These are phyloP conservation scores for honey bee (Apis mellifera) DNA, from an alignment of 1,140 invertebrate species.

Conservation along the genomic window DNA sequence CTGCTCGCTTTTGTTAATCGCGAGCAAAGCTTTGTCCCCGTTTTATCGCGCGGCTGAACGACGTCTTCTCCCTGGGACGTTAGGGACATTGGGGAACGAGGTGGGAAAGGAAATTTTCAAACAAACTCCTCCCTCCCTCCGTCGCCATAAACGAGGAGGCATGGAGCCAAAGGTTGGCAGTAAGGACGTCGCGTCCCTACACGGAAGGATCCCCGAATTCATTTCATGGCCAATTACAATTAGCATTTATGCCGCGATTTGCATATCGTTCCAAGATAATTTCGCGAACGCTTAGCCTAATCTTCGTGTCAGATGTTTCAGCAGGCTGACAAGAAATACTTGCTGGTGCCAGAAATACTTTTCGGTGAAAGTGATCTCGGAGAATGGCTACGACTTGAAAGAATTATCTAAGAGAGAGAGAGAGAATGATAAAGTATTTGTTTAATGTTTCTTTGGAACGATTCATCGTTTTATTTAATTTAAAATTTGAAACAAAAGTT, in stretches of 20 bases:
- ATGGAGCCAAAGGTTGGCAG: conserved; percentile 46
- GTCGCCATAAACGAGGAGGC: conserved; percentile 38
- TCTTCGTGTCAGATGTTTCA: conserved; percentile 60
- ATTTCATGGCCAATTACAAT: conserved; percentile 71
- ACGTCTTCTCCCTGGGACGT: neutral
- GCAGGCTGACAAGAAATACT: conserved; percentile 28
- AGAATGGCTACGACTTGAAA: neutral
- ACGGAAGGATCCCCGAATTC: conserved; percentile 63
- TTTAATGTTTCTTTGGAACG: too few species aligned
- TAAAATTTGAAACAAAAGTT: too few species aligned
- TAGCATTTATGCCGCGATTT: conserved; percentile 71
- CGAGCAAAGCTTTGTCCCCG: conserved; percentile 18
- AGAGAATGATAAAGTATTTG: too few species aligned
- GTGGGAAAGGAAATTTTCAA: conserved; percentile 46
- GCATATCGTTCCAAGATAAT: conserved; percentile 69
- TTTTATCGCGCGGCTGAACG: conserved; percentile 25
- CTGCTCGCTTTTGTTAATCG: conserved; percentile 20
- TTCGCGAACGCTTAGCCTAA: conserved; percentile 66
- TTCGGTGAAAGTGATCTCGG: conserved; percentile 4
- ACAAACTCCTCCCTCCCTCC: conserved; percentile 16
- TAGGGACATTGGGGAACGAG: neutral
- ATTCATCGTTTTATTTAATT: too few species aligned
- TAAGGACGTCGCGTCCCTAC: conserved; percentile 51
- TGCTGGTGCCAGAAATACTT: conserved; percentile 42
- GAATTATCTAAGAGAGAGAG: too few species aligned